These are phyloP conservation scores for Bombus picipes DNA, from an alignment of 1,140 invertebrate species.

Conservation along the genomic window DNA sequence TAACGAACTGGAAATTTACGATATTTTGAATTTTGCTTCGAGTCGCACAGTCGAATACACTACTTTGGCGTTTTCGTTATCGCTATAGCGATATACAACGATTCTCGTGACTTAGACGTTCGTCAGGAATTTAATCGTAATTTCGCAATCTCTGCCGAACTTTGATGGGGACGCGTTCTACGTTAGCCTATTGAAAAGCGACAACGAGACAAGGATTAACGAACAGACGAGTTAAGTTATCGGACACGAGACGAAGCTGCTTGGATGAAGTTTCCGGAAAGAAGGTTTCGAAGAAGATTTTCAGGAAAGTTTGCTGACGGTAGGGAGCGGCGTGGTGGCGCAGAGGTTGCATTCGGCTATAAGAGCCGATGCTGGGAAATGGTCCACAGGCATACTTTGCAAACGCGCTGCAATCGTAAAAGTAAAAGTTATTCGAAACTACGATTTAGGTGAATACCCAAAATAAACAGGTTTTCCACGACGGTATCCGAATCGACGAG, in stretches of 20 bases:
- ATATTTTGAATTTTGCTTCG: conserved; percentile 19
- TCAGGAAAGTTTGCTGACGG: conserved; percentile 48
- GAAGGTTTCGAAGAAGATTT: conserved; percentile 24
- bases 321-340: background rate
- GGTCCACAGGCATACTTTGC: conserved; percentile 5
- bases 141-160: no score
- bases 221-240: background rate
- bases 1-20: conserved; percentile 48
- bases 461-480: conserved; percentile 53
- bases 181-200: background rate
- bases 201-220: background rate
- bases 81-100: no score
- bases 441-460: conserved; percentile 46
- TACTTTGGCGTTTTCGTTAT: background rate
- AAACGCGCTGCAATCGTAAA: conserved; percentile 59
- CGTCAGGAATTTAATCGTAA: no score
- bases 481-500: background rate
- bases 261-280: background rate
- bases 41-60: background rate
- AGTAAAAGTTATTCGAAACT: conserved; percentile 63
- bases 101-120: no score
- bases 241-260: background rate
- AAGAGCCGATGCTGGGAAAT: background rate
- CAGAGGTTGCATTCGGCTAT: background rate
- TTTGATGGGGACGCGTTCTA: no score